phyloP scores from a whole-genome alignment of 1,140 invertebrate species.

The Eriocheir sinensis region DNA sequence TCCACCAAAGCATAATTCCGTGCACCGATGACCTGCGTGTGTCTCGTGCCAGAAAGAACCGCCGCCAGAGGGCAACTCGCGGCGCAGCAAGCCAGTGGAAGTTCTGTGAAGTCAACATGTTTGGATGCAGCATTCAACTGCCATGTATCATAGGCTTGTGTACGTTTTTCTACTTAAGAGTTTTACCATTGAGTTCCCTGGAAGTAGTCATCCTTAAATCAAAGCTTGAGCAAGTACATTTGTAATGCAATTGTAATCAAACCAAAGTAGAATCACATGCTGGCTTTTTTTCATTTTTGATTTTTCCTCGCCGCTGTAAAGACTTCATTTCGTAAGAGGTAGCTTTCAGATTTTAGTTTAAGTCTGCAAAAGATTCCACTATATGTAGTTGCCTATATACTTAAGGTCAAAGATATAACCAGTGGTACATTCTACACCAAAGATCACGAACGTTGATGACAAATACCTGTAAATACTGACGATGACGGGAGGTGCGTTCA shows the following conservation, averaged over 20 bases:
- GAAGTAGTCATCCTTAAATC: slow-evolving; percentile 52
- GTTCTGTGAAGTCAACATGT: slow-evolving; percentile 35
- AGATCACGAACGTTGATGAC: slow-evolving; percentile 45
- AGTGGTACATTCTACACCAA: slow-evolving; percentile 58
- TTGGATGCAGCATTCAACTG: slow-evolving; percentile 63
- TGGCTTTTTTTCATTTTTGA: slow-evolving; percentile 30
- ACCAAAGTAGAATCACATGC: slow-evolving; percentile 64
- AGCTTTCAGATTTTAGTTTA: slow-evolving; percentile 47
- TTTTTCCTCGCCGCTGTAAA: slow-evolving; percentile 35
- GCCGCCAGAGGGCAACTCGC: background rate
- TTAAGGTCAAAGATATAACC: slow-evolving; percentile 44
- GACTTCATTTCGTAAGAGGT: background rate
- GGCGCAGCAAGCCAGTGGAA: background rate
- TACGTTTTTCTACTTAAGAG: slow-evolving; percentile 26
- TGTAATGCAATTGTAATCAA: slow-evolving; percentile 70
- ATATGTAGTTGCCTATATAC: slow-evolving; percentile 32
- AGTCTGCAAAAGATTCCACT: slow-evolving; percentile 26
- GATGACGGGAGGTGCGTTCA: background rate
- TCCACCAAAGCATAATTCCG: background rate
- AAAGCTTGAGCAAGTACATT: slow-evolving; percentile 68
- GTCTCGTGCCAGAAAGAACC: background rate
- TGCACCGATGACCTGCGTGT: slow-evolving; percentile 8
- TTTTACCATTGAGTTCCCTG: background rate
- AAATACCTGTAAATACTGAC: slow-evolving; percentile 60
- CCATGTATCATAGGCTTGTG: slow-evolving; percentile 67